Evolutionary conservation across 2,797 vertebrate genomes (phyloP).

Genomic region (Phoebastria nigripes): DNA sequence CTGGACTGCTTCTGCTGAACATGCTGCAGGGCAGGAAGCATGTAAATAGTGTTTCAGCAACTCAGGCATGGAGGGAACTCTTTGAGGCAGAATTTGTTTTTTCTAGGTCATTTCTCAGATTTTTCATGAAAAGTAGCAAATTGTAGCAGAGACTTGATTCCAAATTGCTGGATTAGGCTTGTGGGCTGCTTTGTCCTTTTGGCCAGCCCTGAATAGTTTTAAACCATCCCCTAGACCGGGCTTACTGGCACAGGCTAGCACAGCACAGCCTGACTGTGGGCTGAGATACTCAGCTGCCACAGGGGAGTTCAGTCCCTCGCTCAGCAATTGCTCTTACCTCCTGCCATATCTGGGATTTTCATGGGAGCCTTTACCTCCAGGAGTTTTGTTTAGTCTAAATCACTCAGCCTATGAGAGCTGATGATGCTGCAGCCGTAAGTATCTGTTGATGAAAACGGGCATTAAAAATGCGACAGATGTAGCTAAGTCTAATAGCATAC

Average conservation of each 20-base stretch:
- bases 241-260: neutral
- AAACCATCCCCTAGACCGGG: neutral
- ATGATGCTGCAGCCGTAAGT: neutral
- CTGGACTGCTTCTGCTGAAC: neutral
- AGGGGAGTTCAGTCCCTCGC: fast-evolving
- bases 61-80: neutral
- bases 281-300: neutral
- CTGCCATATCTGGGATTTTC: neutral
- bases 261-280: neutral
- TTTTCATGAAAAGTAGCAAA: neutral
- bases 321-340: neutral
- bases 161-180: neutral
- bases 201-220: neutral
- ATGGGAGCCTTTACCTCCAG: neutral
- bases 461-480: neutral
- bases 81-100: neutral
- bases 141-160: neutral
- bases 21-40: neutral
- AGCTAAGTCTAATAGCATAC: neutral
- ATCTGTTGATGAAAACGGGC: neutral
- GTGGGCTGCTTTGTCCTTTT: neutral
- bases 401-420: neutral
- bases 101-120: neutral
- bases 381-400: neutral
- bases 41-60: neutral